These are phyloP conservation scores for Bovichtus variegatus DNA, from an alignment of 2,797 vertebrate species.

Conservation along the genomic window DNA sequence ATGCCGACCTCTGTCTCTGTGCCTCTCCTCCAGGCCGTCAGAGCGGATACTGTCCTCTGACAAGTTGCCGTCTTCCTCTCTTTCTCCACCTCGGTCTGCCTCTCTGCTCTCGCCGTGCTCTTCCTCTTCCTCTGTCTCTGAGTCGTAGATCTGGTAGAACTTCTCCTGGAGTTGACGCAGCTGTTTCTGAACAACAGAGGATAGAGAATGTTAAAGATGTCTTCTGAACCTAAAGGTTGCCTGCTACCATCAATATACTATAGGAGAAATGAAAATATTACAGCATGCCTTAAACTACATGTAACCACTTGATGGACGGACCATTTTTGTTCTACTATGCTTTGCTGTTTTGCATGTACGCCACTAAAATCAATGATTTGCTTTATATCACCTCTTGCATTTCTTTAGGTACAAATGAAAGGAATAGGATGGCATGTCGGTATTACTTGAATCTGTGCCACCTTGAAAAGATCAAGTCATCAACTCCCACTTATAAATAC, in stretches of 20 bases:
- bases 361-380: too few species aligned
- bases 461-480: neutral
- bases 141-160: conserved; percentile 99
- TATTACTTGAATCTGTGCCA: neutral
- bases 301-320: neutral
- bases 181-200: conserved; percentile 86
- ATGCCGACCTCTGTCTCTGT: conserved; percentile 69
- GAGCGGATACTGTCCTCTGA: conserved; percentile 98
- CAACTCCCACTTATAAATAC: neutral
- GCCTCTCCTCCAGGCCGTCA: conserved; percentile 89
- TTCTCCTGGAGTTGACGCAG: conserved; percentile 99
- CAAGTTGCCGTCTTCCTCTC: conserved; percentile 95
- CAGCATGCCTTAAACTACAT: neutral
- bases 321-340: too few species aligned
- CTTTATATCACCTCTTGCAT: neutral
- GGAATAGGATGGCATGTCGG: neutral
- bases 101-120: conserved; percentile 64
- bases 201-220: conserved; percentile 3
- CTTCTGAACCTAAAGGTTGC: neutral
- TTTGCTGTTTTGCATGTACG: too few species aligned
- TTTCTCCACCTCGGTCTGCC: conserved; percentile 62
- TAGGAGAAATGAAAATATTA: neutral
- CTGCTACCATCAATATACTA: neutral
- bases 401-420: neutral
- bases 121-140: conserved; percentile 87